Evolutionary conservation across 2,797 vertebrate species (phyloP).

Genomic region (Agapornis canus): DNA sequence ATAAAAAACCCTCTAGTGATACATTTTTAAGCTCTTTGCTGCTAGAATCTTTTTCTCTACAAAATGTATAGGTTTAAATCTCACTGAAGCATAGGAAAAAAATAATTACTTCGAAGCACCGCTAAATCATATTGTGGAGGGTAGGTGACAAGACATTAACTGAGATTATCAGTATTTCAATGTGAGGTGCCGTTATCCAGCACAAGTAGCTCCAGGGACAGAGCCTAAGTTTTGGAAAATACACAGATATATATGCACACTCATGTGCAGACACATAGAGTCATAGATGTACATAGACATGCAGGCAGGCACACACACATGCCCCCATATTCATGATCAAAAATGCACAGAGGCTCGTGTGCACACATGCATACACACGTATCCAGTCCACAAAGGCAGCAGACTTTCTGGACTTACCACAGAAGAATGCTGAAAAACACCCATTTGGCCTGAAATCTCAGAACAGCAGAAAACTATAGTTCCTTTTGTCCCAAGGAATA

Average conservation of each 20-base stretch:
- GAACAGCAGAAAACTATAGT: not conserved
- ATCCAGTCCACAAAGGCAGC: not conserved
- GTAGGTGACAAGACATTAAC: not conserved
- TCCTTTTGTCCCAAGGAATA: not conserved
- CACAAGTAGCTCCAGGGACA: not conserved
- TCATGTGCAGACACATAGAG: not conserved
- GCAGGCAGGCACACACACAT: too few species aligned
- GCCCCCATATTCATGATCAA: not conserved
- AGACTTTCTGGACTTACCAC: not conserved
- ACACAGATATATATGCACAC: not conserved
- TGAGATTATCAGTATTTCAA: not conserved
- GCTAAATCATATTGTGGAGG: not conserved
- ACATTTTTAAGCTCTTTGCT: not conserved
- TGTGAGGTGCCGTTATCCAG: not conserved
- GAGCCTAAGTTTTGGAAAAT: not conserved
- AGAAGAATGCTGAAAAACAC: not conserved
- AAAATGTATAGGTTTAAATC: not conserved
- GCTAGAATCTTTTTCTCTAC: not conserved
- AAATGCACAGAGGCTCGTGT: rapidly evolving
- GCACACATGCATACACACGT: not conserved
- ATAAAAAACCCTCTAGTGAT: not conserved
- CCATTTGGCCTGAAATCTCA: not conserved
- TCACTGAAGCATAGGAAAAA: not conserved
- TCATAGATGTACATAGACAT: not conserved
- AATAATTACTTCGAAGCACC: not conserved